Conservation (phyloP, 2,113 vertebrate genomes). For the Agelaius phoeniceus region DNA sequence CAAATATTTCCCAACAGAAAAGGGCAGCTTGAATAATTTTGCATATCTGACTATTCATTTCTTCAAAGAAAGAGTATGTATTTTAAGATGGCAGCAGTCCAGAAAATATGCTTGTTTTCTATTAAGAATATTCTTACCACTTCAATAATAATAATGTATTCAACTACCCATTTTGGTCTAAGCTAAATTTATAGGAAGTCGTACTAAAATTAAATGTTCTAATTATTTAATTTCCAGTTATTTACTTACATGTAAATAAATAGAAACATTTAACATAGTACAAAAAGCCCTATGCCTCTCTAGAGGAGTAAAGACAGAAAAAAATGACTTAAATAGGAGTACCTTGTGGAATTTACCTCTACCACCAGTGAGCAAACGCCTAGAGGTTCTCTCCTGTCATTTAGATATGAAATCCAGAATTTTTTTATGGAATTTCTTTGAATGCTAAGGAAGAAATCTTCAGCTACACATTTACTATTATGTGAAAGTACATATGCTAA, state of each 20-base stretch:
- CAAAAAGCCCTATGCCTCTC: not conserved
- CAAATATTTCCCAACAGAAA: constrained; percentile 2
- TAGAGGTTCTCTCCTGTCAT: not conserved
- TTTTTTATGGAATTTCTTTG: not conserved
- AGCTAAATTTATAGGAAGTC: not conserved
- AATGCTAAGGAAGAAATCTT: not conserved
- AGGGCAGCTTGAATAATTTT: not conserved
- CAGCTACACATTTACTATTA: not conserved
- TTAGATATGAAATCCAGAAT: not conserved
- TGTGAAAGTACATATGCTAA: not conserved
- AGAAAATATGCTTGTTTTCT: not conserved
- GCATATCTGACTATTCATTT: not conserved
- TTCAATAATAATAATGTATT: not conserved
- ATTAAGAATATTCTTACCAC: not conserved
- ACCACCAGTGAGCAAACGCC: not conserved
- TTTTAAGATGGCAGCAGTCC: not conserved
- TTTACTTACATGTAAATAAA: not conserved
- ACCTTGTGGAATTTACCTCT: not conserved
- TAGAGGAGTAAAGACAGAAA: not conserved
- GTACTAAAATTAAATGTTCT: not conserved
- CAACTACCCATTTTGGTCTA: not conserved
- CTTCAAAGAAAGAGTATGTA: not conserved
- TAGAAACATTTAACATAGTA: not conserved
- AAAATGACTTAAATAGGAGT: not conserved
- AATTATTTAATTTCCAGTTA: not conserved